phyloP scores from a whole-genome alignment of 92 coral and sea anemone species.

The Desmophyllum pertusum region DNA sequence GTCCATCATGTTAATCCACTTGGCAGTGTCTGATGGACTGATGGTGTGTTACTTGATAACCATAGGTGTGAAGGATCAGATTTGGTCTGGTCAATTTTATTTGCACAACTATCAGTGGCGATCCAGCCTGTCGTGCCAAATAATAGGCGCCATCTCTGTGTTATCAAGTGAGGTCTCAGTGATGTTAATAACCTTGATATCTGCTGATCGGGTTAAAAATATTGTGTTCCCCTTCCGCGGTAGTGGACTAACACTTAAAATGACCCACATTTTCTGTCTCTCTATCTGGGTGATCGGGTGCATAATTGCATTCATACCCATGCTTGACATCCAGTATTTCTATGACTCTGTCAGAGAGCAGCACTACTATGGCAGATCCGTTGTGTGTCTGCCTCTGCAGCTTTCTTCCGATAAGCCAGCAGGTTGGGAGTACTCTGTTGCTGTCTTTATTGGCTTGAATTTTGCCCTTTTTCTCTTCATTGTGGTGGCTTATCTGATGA shows the following conservation, averaged over 20 bases:
- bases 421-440: conserved; percentile 83
- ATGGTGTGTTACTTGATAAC: conserved; percentile 75
- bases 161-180: conserved; percentile 85
- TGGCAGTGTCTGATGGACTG: conserved; percentile 81
- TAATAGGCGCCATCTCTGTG: conserved; percentile 75
- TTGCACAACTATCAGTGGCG: conserved; percentile 71
- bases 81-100: conserved; percentile 71
- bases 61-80: conserved; percentile 69
- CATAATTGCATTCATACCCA: conserved; percentile 60
- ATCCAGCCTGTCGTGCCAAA: conserved; percentile 66
- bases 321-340: conserved; percentile 61
- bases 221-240: conserved; percentile 66
- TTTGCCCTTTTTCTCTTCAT: conserved; percentile 54
- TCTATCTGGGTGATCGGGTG: conserved; percentile 65
- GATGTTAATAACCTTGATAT: conserved; percentile 67
- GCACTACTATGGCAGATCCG: conserved; percentile 71
- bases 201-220: conserved; percentile 74
- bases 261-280: conserved; percentile 49
- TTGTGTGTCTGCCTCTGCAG: conserved; percentile 86
- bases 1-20: conserved; percentile 64
- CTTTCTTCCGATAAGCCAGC: conserved; percentile 68
- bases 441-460: conserved; percentile 69
- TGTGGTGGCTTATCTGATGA: conserved; percentile 56
- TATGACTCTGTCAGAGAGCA: conserved; percentile 8
- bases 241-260: conserved; percentile 39